Evolutionary conservation across 30 jellyfish, hydroid and myxozoan genomes (phyloP).

Genomic region (Pelagia noctiluca): DNA sequence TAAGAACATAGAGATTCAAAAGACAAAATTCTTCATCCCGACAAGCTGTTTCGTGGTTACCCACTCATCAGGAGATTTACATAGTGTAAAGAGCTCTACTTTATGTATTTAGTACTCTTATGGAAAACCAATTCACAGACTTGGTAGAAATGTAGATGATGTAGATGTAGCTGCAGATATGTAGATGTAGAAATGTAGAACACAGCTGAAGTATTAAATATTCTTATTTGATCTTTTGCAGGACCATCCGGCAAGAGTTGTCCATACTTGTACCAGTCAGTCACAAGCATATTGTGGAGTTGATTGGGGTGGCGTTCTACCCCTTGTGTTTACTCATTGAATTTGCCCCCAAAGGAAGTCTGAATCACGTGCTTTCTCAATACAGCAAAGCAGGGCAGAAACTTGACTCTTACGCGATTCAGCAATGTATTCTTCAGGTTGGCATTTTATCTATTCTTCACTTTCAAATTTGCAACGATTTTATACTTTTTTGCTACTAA

Average conservation of each 20-base stretch:
- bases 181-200: too few relatives aligned
- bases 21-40: too few relatives aligned
- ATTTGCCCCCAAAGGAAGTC: slow-evolving; percentile 93
- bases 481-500: not conserved
- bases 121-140: too few relatives aligned
- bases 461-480: not conserved
- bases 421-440: slow-evolving; percentile 79
- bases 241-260: slow-evolving; percentile 93
- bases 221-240: slow-evolving; percentile 23
- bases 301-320: slow-evolving; percentile 79
- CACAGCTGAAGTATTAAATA: too few relatives aligned
- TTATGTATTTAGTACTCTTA: too few relatives aligned
- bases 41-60: too few relatives aligned
- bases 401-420: slow-evolving; percentile 70
- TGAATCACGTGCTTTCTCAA: slow-evolving; percentile 50
- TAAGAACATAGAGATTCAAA: too few relatives aligned
- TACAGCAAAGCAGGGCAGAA: slow-evolving; percentile 81
- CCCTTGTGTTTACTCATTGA: slow-evolving; percentile 87
- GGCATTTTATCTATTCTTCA: not conserved
- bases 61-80: too few relatives aligned
- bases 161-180: too few relatives aligned
- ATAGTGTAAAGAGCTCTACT: too few relatives aligned
- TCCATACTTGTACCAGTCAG: slow-evolving; percentile 84
- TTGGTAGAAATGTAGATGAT: too few relatives aligned
- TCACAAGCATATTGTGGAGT: slow-evolving; percentile 69